Conservation (phyloP, 2,113 vertebrate species). For the Psilopsiagon aymara region DNA sequence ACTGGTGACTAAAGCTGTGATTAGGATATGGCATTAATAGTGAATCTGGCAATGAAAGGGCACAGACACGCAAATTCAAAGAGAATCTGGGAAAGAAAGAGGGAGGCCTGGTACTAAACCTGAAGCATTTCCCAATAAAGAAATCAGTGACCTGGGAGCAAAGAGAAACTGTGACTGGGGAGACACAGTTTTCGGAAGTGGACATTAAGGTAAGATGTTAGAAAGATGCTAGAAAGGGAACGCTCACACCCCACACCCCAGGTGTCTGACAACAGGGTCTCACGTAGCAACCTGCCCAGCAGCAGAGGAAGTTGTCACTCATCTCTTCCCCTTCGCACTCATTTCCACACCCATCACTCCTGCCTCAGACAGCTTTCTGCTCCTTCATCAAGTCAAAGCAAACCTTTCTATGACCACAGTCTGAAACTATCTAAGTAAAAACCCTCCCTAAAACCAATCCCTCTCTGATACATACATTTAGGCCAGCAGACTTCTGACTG, state of each 20-base stretch:
- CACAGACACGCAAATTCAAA: not conserved
- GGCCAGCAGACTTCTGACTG: not conserved
- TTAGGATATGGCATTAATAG: not conserved
- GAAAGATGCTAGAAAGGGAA: not conserved
- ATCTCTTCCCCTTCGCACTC: not conserved
- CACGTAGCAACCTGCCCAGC: not conserved
- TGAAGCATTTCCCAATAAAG: not conserved
- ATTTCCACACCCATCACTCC: constrained; percentile 12
- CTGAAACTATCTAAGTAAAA: not conserved
- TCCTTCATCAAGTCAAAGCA: not conserved
- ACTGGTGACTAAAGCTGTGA: not conserved
- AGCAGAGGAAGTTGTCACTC: constrained; percentile 18
- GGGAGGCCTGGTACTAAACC: not conserved
- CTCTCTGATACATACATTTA: not conserved
- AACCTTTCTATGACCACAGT: not conserved
- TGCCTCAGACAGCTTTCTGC: not conserved
- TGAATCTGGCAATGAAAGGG: not conserved
- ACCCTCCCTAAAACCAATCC: not conserved
- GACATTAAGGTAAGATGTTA: not conserved
- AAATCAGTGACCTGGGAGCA: not conserved
- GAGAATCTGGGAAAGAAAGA: not conserved
- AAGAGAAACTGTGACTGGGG: not conserved
- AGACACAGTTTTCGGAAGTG: not conserved
- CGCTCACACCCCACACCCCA: not conserved
- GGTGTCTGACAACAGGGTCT: not conserved